Evolutionary conservation across 2,113 vertebrate genomes (phyloP).

Genomic region (Phalacrocorax aristotelis): DNA sequence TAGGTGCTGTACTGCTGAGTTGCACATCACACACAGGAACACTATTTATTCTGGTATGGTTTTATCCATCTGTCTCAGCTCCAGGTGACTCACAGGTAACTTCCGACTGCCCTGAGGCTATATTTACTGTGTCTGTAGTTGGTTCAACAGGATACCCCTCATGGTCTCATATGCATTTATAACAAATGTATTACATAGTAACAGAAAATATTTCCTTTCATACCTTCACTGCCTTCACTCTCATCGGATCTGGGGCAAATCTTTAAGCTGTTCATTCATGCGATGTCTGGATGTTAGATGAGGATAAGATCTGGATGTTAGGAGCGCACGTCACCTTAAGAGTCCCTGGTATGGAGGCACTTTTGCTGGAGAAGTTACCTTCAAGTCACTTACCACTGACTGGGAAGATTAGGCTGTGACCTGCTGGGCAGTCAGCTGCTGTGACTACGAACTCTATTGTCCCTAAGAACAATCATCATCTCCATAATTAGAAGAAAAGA

Average conservation of each 20-base stretch:
- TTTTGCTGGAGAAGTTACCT: background rate
- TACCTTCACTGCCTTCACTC: background rate
- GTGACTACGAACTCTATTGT: background rate
- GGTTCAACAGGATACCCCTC: background rate
- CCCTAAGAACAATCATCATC: background rate
- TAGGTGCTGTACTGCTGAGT: background rate
- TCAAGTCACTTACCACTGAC: background rate
- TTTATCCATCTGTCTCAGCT: background rate
- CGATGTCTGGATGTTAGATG: background rate
- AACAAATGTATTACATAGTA: background rate
- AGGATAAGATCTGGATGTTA: background rate
- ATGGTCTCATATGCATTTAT: background rate
- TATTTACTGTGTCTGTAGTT: background rate
- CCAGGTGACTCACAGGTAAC: background rate
- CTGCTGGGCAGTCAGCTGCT: background rate
- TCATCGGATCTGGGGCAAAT: background rate
- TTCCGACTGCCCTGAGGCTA: background rate
- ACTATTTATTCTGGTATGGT: background rate
- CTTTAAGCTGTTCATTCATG: background rate
- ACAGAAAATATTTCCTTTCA: background rate
- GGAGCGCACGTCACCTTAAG: background rate
- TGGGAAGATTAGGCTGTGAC: background rate
- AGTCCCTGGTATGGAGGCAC: background rate
- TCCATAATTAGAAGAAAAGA: background rate
- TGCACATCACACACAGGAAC: background rate